Percentiles rank a stretch among this genome's conserved stretches.
Conservation (phyloP, 2,888 invertebrate genomes). For the Megastigmus dorsalis region DNA sequence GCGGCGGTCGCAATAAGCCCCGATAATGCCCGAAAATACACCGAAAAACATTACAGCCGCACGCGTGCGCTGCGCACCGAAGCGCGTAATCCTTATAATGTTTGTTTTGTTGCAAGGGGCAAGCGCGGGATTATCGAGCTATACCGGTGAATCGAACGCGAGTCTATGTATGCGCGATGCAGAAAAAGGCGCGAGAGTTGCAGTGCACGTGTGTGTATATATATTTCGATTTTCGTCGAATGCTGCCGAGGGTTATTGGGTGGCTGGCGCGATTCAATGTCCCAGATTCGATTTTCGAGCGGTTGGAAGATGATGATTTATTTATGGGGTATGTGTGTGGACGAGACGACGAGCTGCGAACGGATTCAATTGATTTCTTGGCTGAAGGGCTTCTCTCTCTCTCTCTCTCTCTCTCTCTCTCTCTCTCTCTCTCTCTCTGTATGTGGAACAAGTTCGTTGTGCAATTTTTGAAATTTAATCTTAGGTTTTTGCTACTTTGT, state of each 20-base stretch:
- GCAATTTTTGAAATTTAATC: too few relatives aligned
- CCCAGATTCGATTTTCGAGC: not conserved
- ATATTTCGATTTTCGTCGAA: not conserved
- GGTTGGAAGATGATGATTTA: constrained; percentile 6
- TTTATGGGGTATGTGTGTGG: constrained; percentile 10
- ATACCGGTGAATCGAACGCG: not conserved
- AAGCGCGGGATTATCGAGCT: constrained; percentile 5
- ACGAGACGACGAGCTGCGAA: not conserved
- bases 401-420: too few relatives aligned
- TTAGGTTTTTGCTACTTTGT: too few relatives aligned
- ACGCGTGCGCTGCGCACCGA: not conserved
- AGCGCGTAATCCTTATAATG: constrained; percentile 46
- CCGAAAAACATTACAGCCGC: constrained; percentile 38
- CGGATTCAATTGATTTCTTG: not conserved
- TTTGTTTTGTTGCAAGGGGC: constrained; percentile 26
- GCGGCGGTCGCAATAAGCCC: constrained; percentile 28
- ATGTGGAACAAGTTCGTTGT: too few relatives aligned
- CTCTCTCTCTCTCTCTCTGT: too few relatives aligned
- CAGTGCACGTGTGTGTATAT: too few relatives aligned
- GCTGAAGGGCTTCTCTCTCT: too few relatives aligned
- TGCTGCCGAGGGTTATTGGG: not conserved
- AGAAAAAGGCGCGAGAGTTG: not conserved
- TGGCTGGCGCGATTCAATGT: too few relatives aligned
- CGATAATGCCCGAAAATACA: constrained; percentile 39
- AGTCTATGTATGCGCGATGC: not conserved